These are phyloP conservation scores for Acrobasis repandana DNA, from an alignment of 2,888 invertebrate genomes.

Conservation along the genomic window DNA sequence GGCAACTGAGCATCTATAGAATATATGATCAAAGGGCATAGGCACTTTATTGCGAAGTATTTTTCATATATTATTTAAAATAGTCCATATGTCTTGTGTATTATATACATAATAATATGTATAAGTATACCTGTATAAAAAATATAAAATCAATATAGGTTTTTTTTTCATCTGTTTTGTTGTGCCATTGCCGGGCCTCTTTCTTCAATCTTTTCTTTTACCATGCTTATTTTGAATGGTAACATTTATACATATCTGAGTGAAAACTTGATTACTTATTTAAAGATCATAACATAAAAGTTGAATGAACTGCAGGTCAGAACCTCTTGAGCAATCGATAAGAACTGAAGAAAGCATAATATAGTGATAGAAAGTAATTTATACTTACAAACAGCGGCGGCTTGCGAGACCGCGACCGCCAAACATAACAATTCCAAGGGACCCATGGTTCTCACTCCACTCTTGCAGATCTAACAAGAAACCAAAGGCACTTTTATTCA, in stretches of 20 bases:
- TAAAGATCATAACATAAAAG: constrained; percentile 28
- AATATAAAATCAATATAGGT: no score
- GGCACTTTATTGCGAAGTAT: no score
- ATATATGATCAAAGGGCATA: no score
- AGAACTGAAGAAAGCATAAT: constrained; percentile 23
- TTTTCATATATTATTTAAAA: no score
- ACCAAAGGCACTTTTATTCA: constrained; percentile 63
- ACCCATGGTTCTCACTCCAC: constrained; percentile 67
- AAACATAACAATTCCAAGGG: constrained; percentile 65
- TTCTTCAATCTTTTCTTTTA: not conserved
- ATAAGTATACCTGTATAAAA: no score
- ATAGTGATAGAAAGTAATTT: constrained; percentile 36
- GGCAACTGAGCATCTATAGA: no score
- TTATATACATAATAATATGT: no score
- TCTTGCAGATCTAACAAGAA: constrained; percentile 73
- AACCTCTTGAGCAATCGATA: constrained; percentile 32
- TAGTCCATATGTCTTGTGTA: no score
- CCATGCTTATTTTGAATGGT: not conserved
- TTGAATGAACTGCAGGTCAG: constrained; percentile 46
- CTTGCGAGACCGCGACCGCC: constrained; percentile 63
- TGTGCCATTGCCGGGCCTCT: not conserved
- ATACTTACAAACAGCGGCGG: constrained; percentile 72
- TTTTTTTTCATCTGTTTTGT: no score
- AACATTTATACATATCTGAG: not conserved
- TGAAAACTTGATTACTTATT: not conserved